Evolutionary conservation across 2,888 invertebrate species (phyloP), one percentile per base, ranked within the genome.

Genomic region (Thera britannica): DNA sequence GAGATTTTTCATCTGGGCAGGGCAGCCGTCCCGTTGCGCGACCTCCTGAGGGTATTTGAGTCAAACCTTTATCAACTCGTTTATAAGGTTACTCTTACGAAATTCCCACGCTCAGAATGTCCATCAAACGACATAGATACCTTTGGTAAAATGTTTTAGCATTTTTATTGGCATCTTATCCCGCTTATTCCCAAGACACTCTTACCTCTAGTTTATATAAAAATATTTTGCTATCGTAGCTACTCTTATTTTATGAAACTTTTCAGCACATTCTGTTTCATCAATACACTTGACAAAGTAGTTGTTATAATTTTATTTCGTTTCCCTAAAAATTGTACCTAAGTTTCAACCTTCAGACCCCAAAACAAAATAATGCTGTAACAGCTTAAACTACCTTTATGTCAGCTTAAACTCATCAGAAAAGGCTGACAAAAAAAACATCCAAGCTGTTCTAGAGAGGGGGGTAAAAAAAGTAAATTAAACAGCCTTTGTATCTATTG

Each of bases 21-120:
- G 44, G 7, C 44, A 46, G 44, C 52, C 34, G 51, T 51, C 12
- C 49, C n/a, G 60, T 23, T 5, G 38, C 51, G 35, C 9, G 46
- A 54, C 34, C 64, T 61, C 64, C 57, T 54, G 44, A 54, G 54
- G 55, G 52, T 64, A 67, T 70, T 70, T 51, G 62, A 62, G 65
- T 61, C 73, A 63, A 68, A 70, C 63, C 70, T 67, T 67, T 68
- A 55, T 65, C 65, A 62, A 62, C 35, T 7, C 55, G 58, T 64
- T 62, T 62, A 55, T 59, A 36, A 41, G 36, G 8, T 52, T 60
- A 11, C 12, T 60, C 64, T 59, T 46, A 57, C 56, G 23, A 57
- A 51, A 52, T 61, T 51, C 12, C 46, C 48, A 51, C 59, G 62
- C 49, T 35, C 56, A 69, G 58, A 23, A 65, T 62, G 65, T 63